Conservation (phyloP, 1,140 invertebrate species). For the Hermetia illucens region DNA sequence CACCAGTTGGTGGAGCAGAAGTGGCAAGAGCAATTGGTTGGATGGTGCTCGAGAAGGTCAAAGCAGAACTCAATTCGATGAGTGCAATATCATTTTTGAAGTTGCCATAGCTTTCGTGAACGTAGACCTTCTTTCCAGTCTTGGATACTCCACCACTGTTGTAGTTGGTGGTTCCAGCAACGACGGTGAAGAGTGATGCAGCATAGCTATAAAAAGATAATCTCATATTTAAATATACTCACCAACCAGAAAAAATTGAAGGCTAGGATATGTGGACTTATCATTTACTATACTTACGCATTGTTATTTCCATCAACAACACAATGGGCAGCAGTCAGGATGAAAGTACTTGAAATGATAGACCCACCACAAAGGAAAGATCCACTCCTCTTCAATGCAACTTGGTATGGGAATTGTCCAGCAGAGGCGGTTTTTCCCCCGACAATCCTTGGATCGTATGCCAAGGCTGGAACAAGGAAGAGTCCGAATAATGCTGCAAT, state of each 20-base stretch:
- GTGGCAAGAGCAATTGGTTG: conserved; percentile 22
- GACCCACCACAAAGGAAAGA: conserved; percentile 37
- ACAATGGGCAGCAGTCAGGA: conserved; percentile 40
- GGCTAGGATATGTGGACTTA: too few species aligned
- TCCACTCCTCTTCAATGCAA: conserved; percentile 20
- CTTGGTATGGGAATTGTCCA: conserved; percentile 31
- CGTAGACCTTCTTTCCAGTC: conserved; percentile 14
- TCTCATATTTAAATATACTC: too few species aligned
- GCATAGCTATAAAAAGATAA: conserved; percentile 6
- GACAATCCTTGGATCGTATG: too few species aligned
- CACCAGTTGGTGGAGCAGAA: conserved; percentile 14
- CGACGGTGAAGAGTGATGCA: conserved; percentile 10
- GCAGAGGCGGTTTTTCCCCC: conserved; percentile 24
- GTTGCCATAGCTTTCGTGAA: conserved; percentile 25
- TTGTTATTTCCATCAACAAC: conserved; percentile 5
- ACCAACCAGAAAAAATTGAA: too few species aligned
- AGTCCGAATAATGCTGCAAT: too few species aligned
- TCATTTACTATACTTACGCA: too few species aligned
- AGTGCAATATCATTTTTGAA: conserved; percentile 36
- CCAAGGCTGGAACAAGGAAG: too few species aligned
- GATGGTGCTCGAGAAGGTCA: conserved; percentile 23
- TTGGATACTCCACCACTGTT: conserved; percentile 19
- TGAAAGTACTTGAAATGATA: conserved; percentile 29
- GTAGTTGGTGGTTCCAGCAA: conserved; percentile 25
- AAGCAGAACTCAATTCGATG: conserved; percentile 22